Conservation (phyloP, 2,113 vertebrate genomes). For the Ptilorrhoa leucosticta region DNA sequence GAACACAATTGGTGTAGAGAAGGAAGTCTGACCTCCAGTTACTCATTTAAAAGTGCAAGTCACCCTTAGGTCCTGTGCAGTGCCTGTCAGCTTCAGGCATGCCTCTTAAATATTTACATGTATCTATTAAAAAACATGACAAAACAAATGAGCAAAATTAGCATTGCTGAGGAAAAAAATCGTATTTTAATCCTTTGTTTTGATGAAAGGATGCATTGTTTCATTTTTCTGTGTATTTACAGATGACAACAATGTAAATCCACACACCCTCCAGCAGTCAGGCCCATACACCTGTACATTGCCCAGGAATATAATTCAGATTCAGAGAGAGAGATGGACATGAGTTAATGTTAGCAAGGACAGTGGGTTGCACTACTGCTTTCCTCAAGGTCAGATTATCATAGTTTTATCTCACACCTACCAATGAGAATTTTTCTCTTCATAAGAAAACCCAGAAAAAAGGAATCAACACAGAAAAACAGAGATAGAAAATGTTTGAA, state of each 20-base stretch:
- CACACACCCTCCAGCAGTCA: neutral
- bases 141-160: neutral
- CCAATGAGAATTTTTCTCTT: neutral
- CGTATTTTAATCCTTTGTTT: neutral
- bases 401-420: neutral
- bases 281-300: too few species aligned
- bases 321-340: neutral
- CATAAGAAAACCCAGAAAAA: neutral
- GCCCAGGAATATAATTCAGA: neutral
- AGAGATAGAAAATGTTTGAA: neutral
- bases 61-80: neutral
- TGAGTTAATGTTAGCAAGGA: neutral
- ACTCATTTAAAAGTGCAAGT: neutral
- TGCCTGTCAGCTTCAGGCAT: neutral
- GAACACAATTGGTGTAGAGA: neutral
- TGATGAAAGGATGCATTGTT: neutral
- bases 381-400: neutral
- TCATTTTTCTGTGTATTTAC: neutral
- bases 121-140: neutral
- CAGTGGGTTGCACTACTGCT: neutral
- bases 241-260: neutral
- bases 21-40: neutral
- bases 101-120: neutral
- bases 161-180: fast-evolving
- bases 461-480: neutral